Conservation (phyloP, 2,888 invertebrate species). For the Cheilosia soror region DNA sequence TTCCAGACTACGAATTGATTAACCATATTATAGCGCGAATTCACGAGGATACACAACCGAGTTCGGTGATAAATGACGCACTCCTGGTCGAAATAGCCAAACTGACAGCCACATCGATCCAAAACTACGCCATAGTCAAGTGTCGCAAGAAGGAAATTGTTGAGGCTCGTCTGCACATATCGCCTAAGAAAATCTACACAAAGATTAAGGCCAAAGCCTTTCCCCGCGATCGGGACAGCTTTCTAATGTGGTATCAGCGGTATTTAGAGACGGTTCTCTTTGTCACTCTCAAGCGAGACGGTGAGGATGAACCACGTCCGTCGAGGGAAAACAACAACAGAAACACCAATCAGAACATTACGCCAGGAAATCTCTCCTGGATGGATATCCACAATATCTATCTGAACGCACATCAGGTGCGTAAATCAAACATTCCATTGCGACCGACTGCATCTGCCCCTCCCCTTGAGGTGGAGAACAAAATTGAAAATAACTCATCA, state of each 20-base stretch:
- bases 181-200: conserved; percentile 82
- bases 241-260: conserved; percentile 81
- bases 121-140: conserved; percentile 78
- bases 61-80: conserved; percentile 81
- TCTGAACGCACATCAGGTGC: conserved; percentile 61
- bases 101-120: conserved; percentile 81
- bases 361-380: conserved; percentile 38
- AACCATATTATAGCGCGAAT: conserved; percentile 82
- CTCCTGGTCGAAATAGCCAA: conserved; percentile 81
- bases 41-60: conserved; percentile 81
- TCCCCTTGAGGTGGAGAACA: conserved; percentile 43
- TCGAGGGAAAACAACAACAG: conserved; percentile 66
- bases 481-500: conserved; percentile 70
- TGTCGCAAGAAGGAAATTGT: conserved; percentile 63
- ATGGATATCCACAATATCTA: conserved; percentile 67
- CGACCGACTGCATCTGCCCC: conserved; percentile 24
- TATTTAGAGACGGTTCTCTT: conserved; percentile 81
- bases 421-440: conserved; percentile 70
- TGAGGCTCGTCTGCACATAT: conserved; percentile 76
- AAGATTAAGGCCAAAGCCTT: conserved; percentile 81
- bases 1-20: conserved; percentile 81
- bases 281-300: conserved; percentile 57
- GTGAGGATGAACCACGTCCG: conserved; percentile 48
- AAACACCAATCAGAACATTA: conserved; percentile 54
- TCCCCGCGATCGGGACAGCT: conserved; percentile 81